Evolutionary conservation across 2,113 vertebrate genomes (phyloP), one percentile per base, ranked within the genome.

Genomic region (Athene cunicularia): DNA sequence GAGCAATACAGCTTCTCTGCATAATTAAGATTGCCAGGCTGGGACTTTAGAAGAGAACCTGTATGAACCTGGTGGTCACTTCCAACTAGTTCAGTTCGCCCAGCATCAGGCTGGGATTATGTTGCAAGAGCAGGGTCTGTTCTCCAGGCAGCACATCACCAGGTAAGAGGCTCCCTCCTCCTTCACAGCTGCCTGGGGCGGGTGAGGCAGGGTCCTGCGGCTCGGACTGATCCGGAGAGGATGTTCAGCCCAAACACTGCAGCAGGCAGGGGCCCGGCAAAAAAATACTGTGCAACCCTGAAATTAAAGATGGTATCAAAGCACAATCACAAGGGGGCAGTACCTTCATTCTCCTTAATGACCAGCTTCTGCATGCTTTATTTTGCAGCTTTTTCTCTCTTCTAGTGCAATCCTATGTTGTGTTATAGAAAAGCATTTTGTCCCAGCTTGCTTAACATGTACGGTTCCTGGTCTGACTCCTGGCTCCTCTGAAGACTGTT

Each of bases 241-340:
- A 39, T 6, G 21, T 5, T 62, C 67, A 83, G 49, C 35, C 45
- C 68, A 21, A 11, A 77, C 49, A 23, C 1, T 49, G 47, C 79
- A 85, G 60, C 56, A 76, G 33, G 37, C 6, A 79, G 15, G 12
- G 9, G 16, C 11, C 37, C 35, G 77, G 26, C 2, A 9, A 68
- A 88, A 81, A 71, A 80, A 67, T 3, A 43, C 30, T 21, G 17
- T 17, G 43, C 43, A 55, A 39, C 6, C 18, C 85, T 83, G 24
- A 53, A 80, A 84, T 67, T 80, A 86, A 63, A 86, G 63, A 91
- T 43, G 94, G 96, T 59, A 95, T 95, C 55, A 71, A 71, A 88
- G 56, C 86, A 90, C 43, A 73, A 96, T 95, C 95, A 96, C 95
- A 85, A 96, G 94, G 73, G 92, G 96, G 95, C 94, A 94, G 93